Evolutionary conservation across 2,888 invertebrate genomes (phyloP).

Genomic region (Drosophila crucigera): DNA sequence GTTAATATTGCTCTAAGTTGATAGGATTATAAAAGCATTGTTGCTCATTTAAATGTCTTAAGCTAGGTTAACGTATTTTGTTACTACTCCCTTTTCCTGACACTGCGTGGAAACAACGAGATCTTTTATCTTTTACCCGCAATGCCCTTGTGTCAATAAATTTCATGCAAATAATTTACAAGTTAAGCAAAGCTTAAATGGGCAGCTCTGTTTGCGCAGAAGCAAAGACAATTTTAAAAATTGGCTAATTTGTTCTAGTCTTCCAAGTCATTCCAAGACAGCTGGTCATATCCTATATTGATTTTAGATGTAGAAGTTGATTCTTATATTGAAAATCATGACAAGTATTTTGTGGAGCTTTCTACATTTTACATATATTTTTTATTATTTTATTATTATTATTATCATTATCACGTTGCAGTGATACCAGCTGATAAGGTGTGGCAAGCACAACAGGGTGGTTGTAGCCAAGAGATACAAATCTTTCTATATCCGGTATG

Average conservation of each 20-base stretch:
- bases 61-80: no score
- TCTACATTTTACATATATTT: not conserved
- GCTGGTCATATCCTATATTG: not conserved
- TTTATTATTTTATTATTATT: not conserved
- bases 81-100: not conserved
- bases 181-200: not conserved
- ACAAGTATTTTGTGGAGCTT: not conserved
- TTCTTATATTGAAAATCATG: not conserved
- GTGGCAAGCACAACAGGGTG: no score
- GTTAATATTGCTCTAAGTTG: not conserved
- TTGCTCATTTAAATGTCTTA: not conserved
- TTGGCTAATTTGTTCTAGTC: not conserved
- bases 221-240: not conserved
- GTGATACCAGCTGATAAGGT: no score
- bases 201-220: not conserved
- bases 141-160: not conserved
- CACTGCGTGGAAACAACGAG: not conserved
- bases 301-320: not conserved
- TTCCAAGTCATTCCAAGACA: not conserved
- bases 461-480: not conserved
- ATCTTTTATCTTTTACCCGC: not conserved
- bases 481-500: not conserved
- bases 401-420: not conserved
- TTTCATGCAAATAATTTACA: not conserved
- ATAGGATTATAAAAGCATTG: not conserved